Base-by-base conservation (phyloP, 2,113 vertebrate genomes). In the Cairina moschata region DNA sequence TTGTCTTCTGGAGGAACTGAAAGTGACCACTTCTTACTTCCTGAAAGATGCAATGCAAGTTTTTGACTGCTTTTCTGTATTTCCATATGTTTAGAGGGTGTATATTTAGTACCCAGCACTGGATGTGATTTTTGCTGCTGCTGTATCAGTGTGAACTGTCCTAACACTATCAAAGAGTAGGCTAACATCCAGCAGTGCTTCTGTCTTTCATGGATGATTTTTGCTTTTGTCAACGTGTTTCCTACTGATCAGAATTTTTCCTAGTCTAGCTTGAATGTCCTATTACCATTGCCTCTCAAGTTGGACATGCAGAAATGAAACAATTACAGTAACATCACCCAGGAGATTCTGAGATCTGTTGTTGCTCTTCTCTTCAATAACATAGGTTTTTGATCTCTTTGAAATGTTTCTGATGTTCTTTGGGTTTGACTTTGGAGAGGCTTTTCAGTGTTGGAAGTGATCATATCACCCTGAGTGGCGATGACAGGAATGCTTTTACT, bases 371-470 rank as follows among this genome's bases (percentile, higher is more conserved):
- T 74, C 36, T 88, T 91, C 72, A 55, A 5, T 78, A 71, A 63
- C 60, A 86, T 66, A 93, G 73, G 60, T 78, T 91, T 86, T 67
- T 1, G 3, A 40, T 86, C 36, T 44, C 31, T 89, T 86, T 86
- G 10, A 88, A 80, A 78, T 78, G 21, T 48, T 11, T 83, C 11
- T 72, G 71, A 29, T 88, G 56, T 93, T 93, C 34, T 92, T 92
- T 67, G 68, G 6, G 6, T 77, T 92, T 91, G 52, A 63, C 68
- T 94, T 94, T 1, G 4, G 65, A 77, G 32, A 81, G 21, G 28
- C 60, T 84, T 71, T 92, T 86, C 44, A 83, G 63, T 94, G 31
- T 83, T 91, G 69, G 44, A 96, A 92, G 46, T 67, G 63, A 54
- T 94, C 10, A 4, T 77, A 55, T 83, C 73, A 84, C 65, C 55